phyloP scores from a whole-genome alignment of 1,140 invertebrate species.

The Panonychus citri region DNA sequence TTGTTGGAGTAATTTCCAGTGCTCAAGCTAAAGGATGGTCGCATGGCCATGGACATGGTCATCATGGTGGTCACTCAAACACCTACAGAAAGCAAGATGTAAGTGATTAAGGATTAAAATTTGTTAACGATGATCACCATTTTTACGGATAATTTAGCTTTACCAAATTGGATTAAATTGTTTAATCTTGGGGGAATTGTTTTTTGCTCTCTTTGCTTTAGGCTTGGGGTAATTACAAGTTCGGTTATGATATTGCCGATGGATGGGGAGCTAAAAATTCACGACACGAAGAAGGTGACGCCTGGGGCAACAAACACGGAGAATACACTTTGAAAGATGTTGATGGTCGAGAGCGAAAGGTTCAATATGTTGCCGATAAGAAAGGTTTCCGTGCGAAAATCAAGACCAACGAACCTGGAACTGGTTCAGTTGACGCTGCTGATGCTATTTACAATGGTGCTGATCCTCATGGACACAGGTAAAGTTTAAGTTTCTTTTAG shows the following conservation, averaged over 20 bases:
- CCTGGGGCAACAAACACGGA: constrained; percentile 12
- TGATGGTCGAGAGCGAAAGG: constrained; percentile 11
- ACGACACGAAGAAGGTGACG: constrained; percentile 7
- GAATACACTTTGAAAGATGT: constrained; percentile 3
- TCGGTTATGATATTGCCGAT: constrained; percentile 8
- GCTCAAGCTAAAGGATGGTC: not conserved
- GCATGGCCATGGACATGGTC: not conserved
- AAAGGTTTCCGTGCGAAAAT: constrained; percentile 14
- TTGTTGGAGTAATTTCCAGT: too few species aligned
- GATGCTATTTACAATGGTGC: constrained; percentile 2
- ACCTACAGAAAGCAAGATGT: constrained; percentile 3
- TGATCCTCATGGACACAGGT: not conserved
- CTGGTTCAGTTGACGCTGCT: constrained; percentile 11
- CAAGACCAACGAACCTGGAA: constrained; percentile 16
- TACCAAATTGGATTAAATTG: too few species aligned
- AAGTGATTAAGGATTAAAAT: not conserved
- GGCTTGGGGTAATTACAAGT: constrained; percentile 7
- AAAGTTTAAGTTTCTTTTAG: too few species aligned
- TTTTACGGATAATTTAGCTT: too few species aligned
- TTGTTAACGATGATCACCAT: too few species aligned
- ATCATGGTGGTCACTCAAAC: not conserved
- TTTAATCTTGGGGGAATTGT: too few species aligned
- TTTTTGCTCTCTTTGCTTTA: too few species aligned
- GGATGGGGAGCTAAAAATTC: not conserved
- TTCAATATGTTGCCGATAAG: constrained; percentile 13